Percentiles rank a stretch among this genome's conserved stretches.
phyloP scores from a whole-genome alignment of 2,888 invertebrate genomes.

The Eilema griseolum region DNA sequence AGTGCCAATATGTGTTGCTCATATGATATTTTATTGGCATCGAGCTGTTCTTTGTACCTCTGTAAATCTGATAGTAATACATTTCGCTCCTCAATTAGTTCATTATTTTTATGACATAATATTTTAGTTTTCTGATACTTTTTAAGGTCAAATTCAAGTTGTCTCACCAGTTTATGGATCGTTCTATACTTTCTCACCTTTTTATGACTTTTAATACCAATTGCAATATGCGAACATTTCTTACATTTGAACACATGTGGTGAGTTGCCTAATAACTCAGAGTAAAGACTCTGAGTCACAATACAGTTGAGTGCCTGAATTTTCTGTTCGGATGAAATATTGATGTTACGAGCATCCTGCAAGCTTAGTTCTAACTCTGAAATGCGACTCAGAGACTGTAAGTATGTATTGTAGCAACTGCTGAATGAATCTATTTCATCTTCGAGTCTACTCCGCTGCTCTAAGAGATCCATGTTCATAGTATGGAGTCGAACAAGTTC shows the following conservation, averaged over 20 bases:
- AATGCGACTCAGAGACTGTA: conserved; percentile 1
- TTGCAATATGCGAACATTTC: conserved; percentile 4
- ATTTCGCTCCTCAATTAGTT: conserved; percentile 1
- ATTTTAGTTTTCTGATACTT: not conserved
- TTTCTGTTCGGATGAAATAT: not conserved
- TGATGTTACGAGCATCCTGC: not conserved
- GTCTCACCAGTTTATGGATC: not conserved
- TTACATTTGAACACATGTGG: not conserved
- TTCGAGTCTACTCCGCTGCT: not conserved
- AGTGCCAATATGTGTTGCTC: not conserved
- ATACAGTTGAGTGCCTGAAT: conserved; percentile 1
- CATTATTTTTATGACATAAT: not conserved
- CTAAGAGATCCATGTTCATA: not conserved
- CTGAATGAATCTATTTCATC: conserved; percentile 1
- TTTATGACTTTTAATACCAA: not conserved
- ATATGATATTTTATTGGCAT: not conserved
- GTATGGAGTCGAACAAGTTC: not conserved
- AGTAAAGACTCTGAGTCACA: not conserved
- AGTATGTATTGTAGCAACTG: not conserved
- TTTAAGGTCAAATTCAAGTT: conserved; percentile 2
- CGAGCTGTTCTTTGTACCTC: not conserved
- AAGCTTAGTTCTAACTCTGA: not conserved
- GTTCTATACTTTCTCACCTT: not conserved
- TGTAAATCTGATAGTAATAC: not conserved
- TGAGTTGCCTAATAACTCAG: not conserved